Percentiles rank a stretch among this genome's conserved stretches.
phyloP scores from a whole-genome alignment of 2,113 vertebrate species.

The Corvus moneduloides region DNA sequence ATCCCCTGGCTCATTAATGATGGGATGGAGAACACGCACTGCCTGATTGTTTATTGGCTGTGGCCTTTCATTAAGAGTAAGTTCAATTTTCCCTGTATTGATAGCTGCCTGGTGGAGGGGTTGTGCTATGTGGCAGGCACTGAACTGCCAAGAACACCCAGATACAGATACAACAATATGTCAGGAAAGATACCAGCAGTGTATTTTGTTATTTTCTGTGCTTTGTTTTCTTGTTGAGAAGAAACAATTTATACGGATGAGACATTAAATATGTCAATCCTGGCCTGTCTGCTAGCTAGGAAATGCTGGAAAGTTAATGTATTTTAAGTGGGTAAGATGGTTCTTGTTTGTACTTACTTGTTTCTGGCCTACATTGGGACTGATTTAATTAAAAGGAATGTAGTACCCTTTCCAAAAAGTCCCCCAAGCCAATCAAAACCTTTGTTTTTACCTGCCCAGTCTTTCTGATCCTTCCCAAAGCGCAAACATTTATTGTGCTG shows the following conservation, averaged over 20 bases:
- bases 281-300: not conserved
- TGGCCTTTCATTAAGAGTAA: constrained; percentile 15
- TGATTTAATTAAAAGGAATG: not conserved
- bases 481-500: not conserved
- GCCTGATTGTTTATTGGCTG: constrained; percentile 11
- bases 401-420: not conserved
- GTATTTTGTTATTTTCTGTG: not conserved
- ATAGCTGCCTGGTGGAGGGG: not conserved
- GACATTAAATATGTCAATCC: not conserved
- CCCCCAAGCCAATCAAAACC: not conserved
- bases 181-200: not conserved
- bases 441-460: not conserved
- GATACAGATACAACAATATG: not conserved
- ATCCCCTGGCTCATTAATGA: not conserved
- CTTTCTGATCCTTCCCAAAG: not conserved
- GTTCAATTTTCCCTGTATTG: constrained; percentile 11
- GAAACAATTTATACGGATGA: not conserved
- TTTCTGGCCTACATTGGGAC: not conserved
- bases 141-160: not conserved
- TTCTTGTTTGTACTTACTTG: not conserved
- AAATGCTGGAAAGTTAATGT: not conserved
- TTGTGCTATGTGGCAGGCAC: not conserved
- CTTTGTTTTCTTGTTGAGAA: not conserved
- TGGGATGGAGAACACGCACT: not conserved
- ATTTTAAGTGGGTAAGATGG: not conserved